These are phyloP conservation scores for Amblyteles armatorius DNA, from an alignment of 2,888 invertebrate genomes.

Conservation along the genomic window DNA sequence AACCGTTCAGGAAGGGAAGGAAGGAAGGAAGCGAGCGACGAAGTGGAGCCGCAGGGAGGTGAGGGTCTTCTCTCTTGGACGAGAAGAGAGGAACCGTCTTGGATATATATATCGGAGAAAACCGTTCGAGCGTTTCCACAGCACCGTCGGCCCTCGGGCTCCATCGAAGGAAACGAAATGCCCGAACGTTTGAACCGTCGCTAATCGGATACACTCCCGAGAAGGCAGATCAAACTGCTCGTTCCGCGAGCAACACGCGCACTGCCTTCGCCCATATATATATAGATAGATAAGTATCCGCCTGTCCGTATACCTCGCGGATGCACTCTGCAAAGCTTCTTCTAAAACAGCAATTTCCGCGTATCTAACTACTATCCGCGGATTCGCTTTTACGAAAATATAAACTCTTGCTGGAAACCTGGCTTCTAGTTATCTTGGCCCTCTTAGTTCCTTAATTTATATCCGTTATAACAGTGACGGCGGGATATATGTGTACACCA, in stretches of 20 bases:
- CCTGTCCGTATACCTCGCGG: not conserved
- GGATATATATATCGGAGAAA: conserved; percentile 28
- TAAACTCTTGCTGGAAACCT: not conserved
- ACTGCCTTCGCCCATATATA: conserved; percentile 10
- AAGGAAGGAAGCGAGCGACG: conserved; percentile 42
- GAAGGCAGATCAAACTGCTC: conserved; percentile 70
- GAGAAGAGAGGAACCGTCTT: conserved; percentile 24
- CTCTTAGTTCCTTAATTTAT: not conserved
- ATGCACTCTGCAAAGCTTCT: conserved; percentile 59
- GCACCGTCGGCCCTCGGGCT: not conserved
- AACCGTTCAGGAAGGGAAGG: conserved; percentile 51
- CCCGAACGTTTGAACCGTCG: conserved; percentile 72
- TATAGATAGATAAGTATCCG: not conserved
- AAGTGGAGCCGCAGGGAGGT: conserved; percentile 21
- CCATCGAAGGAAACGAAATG: conserved; percentile 47
- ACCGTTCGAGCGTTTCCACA: conserved; percentile 32
- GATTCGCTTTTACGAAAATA: conserved; percentile 13
- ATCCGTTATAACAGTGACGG: not conserved
- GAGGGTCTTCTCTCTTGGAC: not conserved
- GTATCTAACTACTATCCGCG: conserved; percentile 61
- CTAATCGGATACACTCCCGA: conserved; percentile 75
- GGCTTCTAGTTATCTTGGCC: not conserved
- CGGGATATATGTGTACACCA: not conserved
- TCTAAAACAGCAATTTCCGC: conserved; percentile 71
- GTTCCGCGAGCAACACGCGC: conserved; percentile 26